Evolutionary conservation across 2,797 vertebrate species (phyloP).

Genomic region (Agapornis canus): DNA sequence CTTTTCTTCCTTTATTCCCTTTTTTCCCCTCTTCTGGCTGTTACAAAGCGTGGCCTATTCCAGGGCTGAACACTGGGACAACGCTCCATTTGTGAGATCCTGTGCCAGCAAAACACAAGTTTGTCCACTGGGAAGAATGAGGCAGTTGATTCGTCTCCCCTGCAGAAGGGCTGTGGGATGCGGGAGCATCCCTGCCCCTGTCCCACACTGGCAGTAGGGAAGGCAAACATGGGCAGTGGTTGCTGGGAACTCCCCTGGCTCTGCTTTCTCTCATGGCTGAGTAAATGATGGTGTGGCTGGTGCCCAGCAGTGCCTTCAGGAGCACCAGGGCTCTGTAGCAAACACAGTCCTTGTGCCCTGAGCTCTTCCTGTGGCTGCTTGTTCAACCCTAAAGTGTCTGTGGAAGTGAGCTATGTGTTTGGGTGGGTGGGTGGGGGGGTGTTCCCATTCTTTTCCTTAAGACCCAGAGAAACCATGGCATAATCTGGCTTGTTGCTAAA

Average conservation of each 20-base stretch:
- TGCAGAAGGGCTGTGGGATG: not conserved
- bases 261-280: not conserved
- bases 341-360: accelerated
- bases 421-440: no score
- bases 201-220: accelerated
- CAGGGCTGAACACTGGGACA: not conserved
- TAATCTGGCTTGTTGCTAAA: not conserved
- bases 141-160: not conserved
- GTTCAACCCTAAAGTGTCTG: not conserved
- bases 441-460: not conserved
- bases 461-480: accelerated
- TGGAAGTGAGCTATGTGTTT: accelerated
- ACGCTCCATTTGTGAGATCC: not conserved
- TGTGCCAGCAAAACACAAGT: accelerated
- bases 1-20: not conserved
- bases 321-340: accelerated
- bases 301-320: not conserved
- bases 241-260: not conserved
- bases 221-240: not conserved
- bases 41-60: not conserved
- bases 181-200: not conserved
- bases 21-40: not conserved
- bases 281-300: not conserved
- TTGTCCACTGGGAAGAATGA: conserved; percentile 37
- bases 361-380: not conserved